A percentile compares a stretch with the other conserved stretches of the same genome.
These are phyloP conservation scores for Ophion slaviceki DNA, from an alignment of 2,888 invertebrate genomes.

Conservation along the genomic window DNA sequence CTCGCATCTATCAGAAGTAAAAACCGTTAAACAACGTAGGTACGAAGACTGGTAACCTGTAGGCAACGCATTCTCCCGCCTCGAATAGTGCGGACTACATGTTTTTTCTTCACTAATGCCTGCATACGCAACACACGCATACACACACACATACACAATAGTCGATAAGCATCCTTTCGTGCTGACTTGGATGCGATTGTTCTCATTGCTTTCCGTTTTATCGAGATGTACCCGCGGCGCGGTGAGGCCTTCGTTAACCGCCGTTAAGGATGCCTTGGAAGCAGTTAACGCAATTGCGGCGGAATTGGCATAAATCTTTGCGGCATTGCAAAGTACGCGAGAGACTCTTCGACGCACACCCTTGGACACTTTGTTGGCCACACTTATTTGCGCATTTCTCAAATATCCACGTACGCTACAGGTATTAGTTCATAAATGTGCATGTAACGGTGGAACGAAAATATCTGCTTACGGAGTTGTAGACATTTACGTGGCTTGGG, in stretches of 20 bases:
- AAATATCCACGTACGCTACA: neutral
- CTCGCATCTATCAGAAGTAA: too few species aligned
- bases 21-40: too few species aligned
- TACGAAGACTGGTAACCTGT: too few species aligned
- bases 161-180: conserved; percentile 31
- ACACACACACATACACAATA: conserved; percentile 9
- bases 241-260: conserved; percentile 59
- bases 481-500: conserved; percentile 29
- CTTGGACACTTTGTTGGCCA: neutral
- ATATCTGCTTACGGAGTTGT: neutral
- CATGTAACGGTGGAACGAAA: neutral
- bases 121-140: neutral
- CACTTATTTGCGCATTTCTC: neutral
- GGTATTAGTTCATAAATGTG: neutral
- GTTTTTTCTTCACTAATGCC: too few species aligned
- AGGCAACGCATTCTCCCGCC: too few species aligned
- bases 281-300: conserved; percentile 68
- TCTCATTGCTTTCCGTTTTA: conserved; percentile 29
- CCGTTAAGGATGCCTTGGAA: conserved; percentile 63
- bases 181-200: conserved; percentile 31
- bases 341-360: neutral
- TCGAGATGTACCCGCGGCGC: conserved; percentile 40
- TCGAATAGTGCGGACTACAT: too few species aligned
- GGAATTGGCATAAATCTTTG: conserved; percentile 68
- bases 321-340: conserved; percentile 44